Evolutionary conservation across 2,113 vertebrate species (phyloP).

Genomic region (Sebastes schlegelii): DNA sequence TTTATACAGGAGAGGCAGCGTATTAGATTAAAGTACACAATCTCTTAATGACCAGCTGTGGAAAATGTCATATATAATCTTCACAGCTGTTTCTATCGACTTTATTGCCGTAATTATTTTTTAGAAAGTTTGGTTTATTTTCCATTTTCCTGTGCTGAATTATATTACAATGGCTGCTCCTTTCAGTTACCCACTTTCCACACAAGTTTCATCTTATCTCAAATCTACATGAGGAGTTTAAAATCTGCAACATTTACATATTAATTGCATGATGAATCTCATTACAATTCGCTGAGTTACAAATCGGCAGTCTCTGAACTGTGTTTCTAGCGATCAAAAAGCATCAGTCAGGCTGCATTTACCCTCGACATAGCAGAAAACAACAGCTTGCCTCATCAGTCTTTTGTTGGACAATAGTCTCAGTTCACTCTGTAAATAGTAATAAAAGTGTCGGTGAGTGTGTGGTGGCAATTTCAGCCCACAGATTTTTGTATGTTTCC

Average conservation of each 20-base stretch:
- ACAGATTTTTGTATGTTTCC: background rate
- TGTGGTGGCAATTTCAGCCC: background rate
- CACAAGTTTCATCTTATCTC: constrained; percentile 10
- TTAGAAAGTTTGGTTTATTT: background rate
- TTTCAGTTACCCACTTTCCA: constrained; percentile 7
- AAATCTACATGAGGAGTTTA: constrained; percentile 10
- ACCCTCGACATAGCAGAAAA: background rate
- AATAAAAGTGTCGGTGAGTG: background rate
- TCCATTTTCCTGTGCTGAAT: background rate
- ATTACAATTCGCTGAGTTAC: background rate
- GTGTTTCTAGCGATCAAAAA: background rate
- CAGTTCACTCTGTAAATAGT: background rate
- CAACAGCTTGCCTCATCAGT: background rate
- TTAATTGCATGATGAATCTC: constrained; percentile 24
- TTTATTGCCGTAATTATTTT: background rate
- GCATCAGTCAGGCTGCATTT: background rate
- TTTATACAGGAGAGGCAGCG: background rate
- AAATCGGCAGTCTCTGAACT: constrained; percentile 1
- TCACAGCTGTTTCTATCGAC: background rate
- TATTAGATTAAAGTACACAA: background rate
- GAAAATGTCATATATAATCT: background rate
- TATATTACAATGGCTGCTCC: background rate
- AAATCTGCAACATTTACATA: constrained; percentile 12
- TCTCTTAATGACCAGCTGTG: background rate
- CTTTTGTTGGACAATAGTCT: background rate